These are phyloP conservation scores for Phragmatobia fuliginosa DNA, from an alignment of 2,888 invertebrate species.

Conservation along the genomic window DNA sequence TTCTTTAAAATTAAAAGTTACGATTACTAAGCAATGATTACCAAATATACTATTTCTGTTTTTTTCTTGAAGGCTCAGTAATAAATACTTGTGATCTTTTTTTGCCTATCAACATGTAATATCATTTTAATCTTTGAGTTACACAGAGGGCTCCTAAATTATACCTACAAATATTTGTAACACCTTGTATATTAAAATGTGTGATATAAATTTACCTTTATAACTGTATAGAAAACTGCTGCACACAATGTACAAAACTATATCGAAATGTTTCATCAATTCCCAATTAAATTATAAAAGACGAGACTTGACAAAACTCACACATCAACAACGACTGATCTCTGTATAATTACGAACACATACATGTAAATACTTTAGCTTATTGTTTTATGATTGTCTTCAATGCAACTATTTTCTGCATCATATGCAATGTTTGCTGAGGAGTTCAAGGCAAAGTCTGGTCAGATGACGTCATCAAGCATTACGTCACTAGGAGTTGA, in stretches of 20 bases:
- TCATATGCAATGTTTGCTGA: not conserved
- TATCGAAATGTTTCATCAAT: not conserved
- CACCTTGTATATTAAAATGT: not conserved
- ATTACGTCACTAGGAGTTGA: not conserved
- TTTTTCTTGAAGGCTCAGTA: no score
- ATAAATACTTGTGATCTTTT: no score
- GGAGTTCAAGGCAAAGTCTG: not conserved
- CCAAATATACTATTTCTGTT: no score
- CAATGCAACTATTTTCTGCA: not conserved
- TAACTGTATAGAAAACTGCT: not conserved
- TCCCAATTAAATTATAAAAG: no score
- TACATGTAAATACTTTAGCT: not conserved
- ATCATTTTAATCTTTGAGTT: no score
- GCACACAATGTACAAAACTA: not conserved
- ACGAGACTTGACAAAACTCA: no score
- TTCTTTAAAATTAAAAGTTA: no score
- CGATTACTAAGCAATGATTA: no score
- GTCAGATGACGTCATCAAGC: not conserved
- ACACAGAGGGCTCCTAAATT: not conserved
- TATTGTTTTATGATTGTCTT: not conserved
- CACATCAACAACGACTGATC: not conserved
- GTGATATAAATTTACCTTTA: not conserved
- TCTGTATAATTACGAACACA: not conserved
- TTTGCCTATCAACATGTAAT: no score
- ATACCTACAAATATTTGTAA: not conserved